Conservation (phyloP, 1,140 invertebrate species). For the Sipha flava region DNA sequence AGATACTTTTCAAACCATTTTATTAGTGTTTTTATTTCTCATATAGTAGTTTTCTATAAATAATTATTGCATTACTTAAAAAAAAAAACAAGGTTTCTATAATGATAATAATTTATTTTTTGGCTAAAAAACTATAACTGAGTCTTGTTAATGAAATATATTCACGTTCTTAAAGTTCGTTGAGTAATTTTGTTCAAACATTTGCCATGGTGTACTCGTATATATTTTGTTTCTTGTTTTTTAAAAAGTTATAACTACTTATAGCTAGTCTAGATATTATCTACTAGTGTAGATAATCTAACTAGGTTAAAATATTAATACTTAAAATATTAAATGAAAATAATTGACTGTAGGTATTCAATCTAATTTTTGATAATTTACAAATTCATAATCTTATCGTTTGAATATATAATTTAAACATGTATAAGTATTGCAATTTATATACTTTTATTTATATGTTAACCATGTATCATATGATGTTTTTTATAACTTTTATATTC, state of each 20-base stretch:
- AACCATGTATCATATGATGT: background rate
- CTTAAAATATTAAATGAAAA: too few species aligned
- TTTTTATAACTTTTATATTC: background rate
- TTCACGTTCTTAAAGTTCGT: background rate
- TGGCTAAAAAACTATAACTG: background rate
- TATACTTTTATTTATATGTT: background rate
- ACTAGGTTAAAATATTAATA: too few species aligned
- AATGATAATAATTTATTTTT: background rate
- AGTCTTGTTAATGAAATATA: conserved; percentile 9
- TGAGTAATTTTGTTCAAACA: background rate
- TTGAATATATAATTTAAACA: too few species aligned
- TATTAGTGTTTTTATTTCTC: too few species aligned
- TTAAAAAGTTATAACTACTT: background rate
- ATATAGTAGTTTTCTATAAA: background rate
- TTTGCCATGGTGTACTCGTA: background rate
- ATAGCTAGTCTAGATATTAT: too few species aligned
- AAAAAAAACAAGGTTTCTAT: background rate
- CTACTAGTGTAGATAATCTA: too few species aligned
- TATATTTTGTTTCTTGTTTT: background rate
- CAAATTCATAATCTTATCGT: too few species aligned
- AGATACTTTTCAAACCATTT: too few species aligned
- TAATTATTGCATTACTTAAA: background rate
- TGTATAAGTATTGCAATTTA: too few species aligned
- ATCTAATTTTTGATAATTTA: too few species aligned
- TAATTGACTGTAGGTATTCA: too few species aligned